These are phyloP conservation scores for Channa argus DNA, from an alignment of 2,113 vertebrate species.

Conservation along the genomic window DNA sequence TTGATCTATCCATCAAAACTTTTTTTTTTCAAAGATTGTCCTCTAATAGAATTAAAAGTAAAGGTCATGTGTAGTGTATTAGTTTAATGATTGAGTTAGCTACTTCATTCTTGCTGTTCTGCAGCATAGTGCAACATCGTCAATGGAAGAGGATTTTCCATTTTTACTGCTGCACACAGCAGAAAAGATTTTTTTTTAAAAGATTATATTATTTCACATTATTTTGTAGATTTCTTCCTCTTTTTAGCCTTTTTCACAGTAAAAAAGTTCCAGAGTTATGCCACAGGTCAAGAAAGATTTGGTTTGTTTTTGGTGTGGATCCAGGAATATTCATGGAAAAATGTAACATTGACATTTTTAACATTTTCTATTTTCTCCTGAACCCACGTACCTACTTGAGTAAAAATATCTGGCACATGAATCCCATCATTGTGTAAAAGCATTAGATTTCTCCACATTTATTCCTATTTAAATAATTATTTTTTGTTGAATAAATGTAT, in stretches of 20 bases:
- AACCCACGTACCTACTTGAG: too few relatives aligned
- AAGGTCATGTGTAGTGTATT: constrained; percentile 61
- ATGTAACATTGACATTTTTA: not conserved
- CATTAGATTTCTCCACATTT: not conserved
- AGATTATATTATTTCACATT: too few relatives aligned
- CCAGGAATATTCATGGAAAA: too few relatives aligned
- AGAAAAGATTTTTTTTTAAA: not conserved
- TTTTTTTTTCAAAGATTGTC: constrained; percentile 45
- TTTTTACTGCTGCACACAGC: constrained; percentile 3
- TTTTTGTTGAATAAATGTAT: constrained; percentile 3
- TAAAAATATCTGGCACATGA: too few relatives aligned
- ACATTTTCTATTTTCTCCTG: not conserved
- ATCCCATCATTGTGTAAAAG: not conserved
- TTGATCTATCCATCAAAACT: constrained; percentile 68
- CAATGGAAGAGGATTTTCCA: not conserved
- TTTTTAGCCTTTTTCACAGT: too few relatives aligned
- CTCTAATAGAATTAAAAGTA: constrained; percentile 70
- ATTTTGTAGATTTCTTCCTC: too few relatives aligned
- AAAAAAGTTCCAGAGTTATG: too few relatives aligned
- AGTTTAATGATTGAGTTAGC: constrained; percentile 60
- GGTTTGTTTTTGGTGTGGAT: too few relatives aligned
- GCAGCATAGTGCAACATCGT: constrained; percentile 10
- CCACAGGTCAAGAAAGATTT: too few relatives aligned
- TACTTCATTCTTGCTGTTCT: constrained; percentile 41
- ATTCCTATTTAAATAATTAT: not conserved